Evolutionary conservation across 1,140 invertebrate genomes (phyloP).

Genomic region (Psix sp.): DNA sequence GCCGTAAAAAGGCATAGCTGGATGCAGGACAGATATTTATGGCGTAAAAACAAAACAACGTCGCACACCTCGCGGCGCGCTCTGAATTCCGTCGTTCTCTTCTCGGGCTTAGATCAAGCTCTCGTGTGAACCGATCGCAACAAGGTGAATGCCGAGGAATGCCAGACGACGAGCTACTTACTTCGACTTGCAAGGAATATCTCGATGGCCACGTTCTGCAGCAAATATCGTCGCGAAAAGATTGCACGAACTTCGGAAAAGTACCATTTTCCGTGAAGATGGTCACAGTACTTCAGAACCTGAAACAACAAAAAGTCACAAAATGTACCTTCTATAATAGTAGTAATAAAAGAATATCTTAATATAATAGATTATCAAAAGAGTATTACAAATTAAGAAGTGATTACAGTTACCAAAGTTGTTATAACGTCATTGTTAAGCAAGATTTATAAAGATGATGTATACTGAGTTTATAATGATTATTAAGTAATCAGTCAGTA

Average conservation of each 20-base stretch:
- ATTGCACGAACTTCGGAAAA: slow-evolving; percentile 99
- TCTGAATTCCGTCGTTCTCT: slow-evolving; percentile 65
- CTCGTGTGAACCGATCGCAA: slow-evolving; percentile 64
- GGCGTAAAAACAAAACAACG: slow-evolving; percentile 66
- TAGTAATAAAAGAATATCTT: no score
- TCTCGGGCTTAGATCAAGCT: slow-evolving; percentile 61
- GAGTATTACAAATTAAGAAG: no score
- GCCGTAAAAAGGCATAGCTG: slow-evolving; percentile 67
- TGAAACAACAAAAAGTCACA: slow-evolving; percentile 75
- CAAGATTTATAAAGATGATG: no score
- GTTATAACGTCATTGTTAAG: no score
- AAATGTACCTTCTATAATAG: no score
- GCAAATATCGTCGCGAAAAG: slow-evolving; percentile 95
- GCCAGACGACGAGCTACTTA: slow-evolving; percentile 79
- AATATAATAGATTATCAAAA: no score
- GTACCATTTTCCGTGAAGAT: slow-evolving; percentile 99
- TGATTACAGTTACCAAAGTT: no score
- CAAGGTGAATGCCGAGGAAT: slow-evolving; percentile 64
- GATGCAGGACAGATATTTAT: slow-evolving; percentile 72
- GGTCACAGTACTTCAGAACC: slow-evolving; percentile 97
- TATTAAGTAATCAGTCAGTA: no score
- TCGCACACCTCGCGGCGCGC: slow-evolving; percentile 70
- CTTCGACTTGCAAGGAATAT: slow-evolving; percentile 99
- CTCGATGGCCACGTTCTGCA: slow-evolving; percentile 98
- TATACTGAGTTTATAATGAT: no score